These are phyloP conservation scores for Linurgus olivaceus DNA, from an alignment of 2,797 vertebrate species.

Conservation along the genomic window DNA sequence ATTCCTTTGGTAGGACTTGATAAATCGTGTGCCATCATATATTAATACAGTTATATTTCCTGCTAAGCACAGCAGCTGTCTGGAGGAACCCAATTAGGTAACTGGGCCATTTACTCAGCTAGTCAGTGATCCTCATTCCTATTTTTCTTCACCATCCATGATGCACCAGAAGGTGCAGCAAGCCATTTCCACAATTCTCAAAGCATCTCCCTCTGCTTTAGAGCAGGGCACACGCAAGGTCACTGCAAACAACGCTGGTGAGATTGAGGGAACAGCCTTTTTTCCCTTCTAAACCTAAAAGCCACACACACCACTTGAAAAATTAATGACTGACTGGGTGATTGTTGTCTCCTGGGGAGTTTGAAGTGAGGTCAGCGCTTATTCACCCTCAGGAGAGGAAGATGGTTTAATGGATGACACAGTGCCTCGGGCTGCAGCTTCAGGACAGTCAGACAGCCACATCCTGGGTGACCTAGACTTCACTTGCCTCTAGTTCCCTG, in stretches of 20 bases:
- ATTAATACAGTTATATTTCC: neutral
- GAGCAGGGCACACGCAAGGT: neutral
- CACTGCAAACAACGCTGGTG: neutral
- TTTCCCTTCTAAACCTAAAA: neutral
- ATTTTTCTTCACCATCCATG: neutral
- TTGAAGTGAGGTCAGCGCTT: neutral
- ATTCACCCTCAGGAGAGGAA: neutral
- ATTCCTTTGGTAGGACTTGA: neutral
- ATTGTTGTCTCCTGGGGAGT: neutral
- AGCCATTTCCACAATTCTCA: neutral
- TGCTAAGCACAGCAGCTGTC: neutral
- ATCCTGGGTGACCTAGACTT: neutral
- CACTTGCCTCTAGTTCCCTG: neutral
- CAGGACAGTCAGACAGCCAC: neutral
- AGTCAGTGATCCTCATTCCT: neutral
- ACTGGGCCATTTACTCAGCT: neutral
- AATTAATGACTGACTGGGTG: neutral
- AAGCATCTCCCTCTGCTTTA: neutral
- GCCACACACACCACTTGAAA: neutral
- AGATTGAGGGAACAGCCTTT: neutral
- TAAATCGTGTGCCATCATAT: neutral
- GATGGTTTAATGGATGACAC: neutral
- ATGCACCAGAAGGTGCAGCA: neutral
- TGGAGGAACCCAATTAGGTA: neutral
- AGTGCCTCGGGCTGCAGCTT: neutral